Conservation (phyloP, 2,113 vertebrate species). For the Lophura nycthemera region DNA sequence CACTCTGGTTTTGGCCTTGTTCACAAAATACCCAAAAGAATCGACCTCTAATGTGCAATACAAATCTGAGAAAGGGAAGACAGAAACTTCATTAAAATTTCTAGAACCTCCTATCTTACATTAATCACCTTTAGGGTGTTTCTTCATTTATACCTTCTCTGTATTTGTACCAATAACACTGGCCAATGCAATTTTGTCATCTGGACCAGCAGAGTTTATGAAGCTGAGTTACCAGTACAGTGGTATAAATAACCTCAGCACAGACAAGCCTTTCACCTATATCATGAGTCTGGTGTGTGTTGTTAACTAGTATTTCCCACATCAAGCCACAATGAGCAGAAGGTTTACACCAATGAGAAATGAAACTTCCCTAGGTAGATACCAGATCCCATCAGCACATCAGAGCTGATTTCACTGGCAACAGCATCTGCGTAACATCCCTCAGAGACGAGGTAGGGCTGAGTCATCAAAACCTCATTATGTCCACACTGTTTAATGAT, state of each 20-base stretch:
- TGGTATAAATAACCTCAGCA: neutral
- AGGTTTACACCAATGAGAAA: neutral
- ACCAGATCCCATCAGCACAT: neutral
- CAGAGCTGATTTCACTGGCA: neutral
- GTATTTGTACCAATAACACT: neutral
- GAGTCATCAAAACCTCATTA: neutral
- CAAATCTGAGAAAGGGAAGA: slow-evolving; percentile 78
- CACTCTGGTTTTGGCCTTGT: slow-evolving; percentile 94
- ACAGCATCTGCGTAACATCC: neutral
- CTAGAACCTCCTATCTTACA: neutral
- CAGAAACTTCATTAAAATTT: neutral
- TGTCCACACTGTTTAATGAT: neutral
- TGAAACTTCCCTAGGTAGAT: neutral
- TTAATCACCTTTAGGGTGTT: neutral
- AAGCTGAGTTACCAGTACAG: neutral
- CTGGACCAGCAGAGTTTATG: neutral
- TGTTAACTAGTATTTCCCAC: neutral
- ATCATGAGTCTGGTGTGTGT: neutral
- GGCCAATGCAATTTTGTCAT: neutral
- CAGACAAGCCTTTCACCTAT: neutral
- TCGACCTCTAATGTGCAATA: slow-evolving; percentile 96
- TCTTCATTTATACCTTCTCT: neutral
- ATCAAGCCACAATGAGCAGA: neutral
- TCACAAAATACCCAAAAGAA: slow-evolving; percentile 96
- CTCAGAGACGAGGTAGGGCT: neutral